Base-by-base conservation (phyloP, 1,140 invertebrate species). In the Hyposmocoma kahamanoa region DNA sequence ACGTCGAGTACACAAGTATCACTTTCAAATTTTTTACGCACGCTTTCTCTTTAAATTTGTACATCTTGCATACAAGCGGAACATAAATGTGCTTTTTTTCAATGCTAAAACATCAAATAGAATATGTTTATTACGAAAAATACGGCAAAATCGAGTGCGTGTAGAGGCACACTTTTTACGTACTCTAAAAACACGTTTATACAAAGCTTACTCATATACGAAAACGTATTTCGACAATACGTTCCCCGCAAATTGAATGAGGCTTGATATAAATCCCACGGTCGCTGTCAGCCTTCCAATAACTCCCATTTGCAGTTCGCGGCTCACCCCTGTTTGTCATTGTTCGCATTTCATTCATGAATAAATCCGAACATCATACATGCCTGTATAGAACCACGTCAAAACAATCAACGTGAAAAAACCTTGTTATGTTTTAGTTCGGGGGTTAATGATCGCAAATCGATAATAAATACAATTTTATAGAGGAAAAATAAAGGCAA, bases 231-330 rank as follows among this genome's bases (percentile, higher is more conserved):
- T 70, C 57, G 71, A 72, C 72, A 75, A 82, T 79, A 76, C 70
- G 68, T 70, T 71, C 67, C 63, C 81, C 75, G 64, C 72, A 80
- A 80, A 83, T 79, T 83, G 76, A 83, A 80, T 77, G 70, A 80
- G 66, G 64, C 69, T 77, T 66, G 65, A 77, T 73, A 83, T 83
- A 83, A 83, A 83, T 83, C 67, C 72, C 60, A 72, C 66, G 68
- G 75, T 72, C 71, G 67, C 70, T 73, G 71, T 72, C 68, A 76
- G 70, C 72, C 64, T 77, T 64, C 61, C 64, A 66, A 67, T 60
- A 62, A 57, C 59, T 61, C 64, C 61, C 59, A 53, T 62, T 72
- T 58, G 60, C 53, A 64, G 62, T 61, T 22, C 48, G 41, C 41
- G 26, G 26, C 38, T 62, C 71, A 62, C 67, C 72, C 73, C 62